A percentile compares a stretch with the other conserved stretches of the same genome.
Conservation (phyloP, 2,113 vertebrate species). For the Saguinus imperator region DNA sequence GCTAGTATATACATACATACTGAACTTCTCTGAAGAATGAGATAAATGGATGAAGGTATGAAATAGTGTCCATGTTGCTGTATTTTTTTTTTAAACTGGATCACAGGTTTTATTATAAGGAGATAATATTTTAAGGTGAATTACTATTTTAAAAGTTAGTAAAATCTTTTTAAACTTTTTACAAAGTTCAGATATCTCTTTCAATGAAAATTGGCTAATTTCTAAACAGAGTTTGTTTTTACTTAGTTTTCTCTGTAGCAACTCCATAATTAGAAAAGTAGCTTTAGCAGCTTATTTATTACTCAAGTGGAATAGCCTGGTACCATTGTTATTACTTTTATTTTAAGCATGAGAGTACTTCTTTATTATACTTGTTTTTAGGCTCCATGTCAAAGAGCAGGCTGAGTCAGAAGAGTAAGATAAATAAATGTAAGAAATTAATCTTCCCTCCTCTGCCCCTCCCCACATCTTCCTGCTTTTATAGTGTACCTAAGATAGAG, state of each 20-base stretch:
- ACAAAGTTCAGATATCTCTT: neutral
- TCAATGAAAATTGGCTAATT: conserved; percentile 6
- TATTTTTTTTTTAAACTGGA: neutral
- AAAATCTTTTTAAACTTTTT: neutral
- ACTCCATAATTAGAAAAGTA: neutral
- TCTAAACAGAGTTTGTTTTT: neutral
- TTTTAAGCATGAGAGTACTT: neutral
- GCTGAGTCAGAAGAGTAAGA: neutral
- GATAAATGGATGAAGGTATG: neutral
- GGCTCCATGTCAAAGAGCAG: neutral
- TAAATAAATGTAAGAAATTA: neutral
- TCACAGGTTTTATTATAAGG: neutral
- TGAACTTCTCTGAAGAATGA: neutral
- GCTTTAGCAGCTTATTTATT: neutral
- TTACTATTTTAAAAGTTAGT: neutral
- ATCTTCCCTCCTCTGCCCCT: neutral
- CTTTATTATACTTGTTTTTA: neutral
- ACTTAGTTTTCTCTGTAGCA: neutral
- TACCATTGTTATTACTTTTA: neutral
- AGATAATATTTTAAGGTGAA: neutral
- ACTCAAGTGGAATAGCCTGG: neutral
- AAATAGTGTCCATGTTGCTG: neutral
- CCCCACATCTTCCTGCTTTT: neutral
- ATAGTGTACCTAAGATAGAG: neutral
- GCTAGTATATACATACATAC: neutral